Evolutionary conservation across 2,113 vertebrate genomes (phyloP).

Genomic region (Manacus vitellinus): DNA sequence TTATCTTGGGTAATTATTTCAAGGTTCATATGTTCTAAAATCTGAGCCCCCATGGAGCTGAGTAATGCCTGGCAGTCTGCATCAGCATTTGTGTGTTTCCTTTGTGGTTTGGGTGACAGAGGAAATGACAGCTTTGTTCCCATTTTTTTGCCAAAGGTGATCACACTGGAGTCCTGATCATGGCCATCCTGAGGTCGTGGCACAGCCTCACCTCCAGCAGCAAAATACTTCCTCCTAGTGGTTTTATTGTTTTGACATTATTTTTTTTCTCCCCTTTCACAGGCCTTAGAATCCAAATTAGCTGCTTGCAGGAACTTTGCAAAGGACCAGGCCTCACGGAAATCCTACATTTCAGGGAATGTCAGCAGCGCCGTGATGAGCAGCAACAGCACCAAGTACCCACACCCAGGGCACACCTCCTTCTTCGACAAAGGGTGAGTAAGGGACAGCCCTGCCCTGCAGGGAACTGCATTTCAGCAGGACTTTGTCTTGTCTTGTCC

Average conservation of each 20-base stretch:
- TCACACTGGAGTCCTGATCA: neutral
- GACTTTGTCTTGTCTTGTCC: neutral
- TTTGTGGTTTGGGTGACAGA: neutral
- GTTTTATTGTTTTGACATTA: neutral
- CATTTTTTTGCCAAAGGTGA: neutral
- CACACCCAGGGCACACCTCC: constrained; percentile 88
- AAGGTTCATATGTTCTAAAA: neutral
- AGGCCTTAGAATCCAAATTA: constrained; percentile 98
- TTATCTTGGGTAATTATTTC: neutral
- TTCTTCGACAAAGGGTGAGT: constrained; percentile 97
- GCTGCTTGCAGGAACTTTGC: constrained; percentile 96
- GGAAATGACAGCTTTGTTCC: neutral
- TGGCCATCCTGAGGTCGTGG: neutral
- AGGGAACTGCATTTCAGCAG: neutral
- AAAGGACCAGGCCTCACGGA: constrained; percentile 94
- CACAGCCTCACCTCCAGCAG: neutral
- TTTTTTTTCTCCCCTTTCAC: neutral
- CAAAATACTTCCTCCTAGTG: neutral
- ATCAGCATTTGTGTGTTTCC: neutral
- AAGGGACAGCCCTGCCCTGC: neutral
- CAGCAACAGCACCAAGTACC: constrained; percentile 88
- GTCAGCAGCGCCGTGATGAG: constrained; percentile 78
- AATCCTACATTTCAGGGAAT: constrained; percentile 84
- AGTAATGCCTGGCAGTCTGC: neutral
- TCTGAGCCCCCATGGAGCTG: neutral